Evolutionary conservation across 2,888 invertebrate species (phyloP).

Genomic region (Erannis defoliaria): DNA sequence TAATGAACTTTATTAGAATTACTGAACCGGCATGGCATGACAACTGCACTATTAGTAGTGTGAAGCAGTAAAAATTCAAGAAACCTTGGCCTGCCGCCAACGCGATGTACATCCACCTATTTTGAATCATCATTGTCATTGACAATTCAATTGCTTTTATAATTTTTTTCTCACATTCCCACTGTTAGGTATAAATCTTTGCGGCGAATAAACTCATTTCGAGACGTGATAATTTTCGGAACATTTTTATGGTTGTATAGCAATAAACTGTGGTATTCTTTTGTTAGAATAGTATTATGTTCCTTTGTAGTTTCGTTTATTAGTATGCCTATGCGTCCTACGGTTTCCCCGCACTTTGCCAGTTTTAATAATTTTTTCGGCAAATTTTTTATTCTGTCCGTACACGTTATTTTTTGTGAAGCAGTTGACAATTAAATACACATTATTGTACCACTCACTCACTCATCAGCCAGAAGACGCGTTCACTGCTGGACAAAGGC

Average conservation of each 20-base stretch:
- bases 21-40: constrained; percentile 17
- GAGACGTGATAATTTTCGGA: constrained; percentile 13
- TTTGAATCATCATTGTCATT: constrained; percentile 48
- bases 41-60: constrained; percentile 36
- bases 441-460: no score
- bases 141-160: constrained; percentile 43
- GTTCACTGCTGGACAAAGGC: no score
- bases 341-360: neutral
- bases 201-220: constrained; percentile 21
- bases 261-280: constrained; percentile 14
- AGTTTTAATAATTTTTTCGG: neutral
- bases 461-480: no score
- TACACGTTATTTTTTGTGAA: no score
- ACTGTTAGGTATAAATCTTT: constrained; percentile 19
- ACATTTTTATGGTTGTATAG: constrained; percentile 18
- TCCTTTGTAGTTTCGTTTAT: neutral
- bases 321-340: neutral
- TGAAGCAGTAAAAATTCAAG: constrained; percentile 39
- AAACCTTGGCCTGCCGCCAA: constrained; percentile 63
- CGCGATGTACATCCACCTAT: constrained; percentile 41
- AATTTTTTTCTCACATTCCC: constrained; percentile 18
- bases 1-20: neutral
- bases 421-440: no score
- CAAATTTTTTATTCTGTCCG: no score
- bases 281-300: constrained; percentile 1